Base-by-base conservation (phyloP, 2,797 vertebrate genomes). In the Acanthopagrus latus region DNA sequence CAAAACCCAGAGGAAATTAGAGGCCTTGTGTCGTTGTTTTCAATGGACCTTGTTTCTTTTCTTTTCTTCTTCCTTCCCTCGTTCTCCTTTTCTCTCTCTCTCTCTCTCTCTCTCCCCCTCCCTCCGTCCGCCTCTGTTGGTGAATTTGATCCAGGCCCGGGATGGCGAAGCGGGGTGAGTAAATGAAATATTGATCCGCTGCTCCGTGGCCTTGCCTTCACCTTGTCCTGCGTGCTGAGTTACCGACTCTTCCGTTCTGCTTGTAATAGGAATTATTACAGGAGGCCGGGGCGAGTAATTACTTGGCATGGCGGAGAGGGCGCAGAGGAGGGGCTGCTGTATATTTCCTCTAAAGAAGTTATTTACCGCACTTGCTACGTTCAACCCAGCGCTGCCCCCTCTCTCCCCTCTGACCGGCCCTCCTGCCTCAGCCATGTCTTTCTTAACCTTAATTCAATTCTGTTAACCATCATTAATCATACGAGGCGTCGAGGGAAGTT, bases 191-290 rank as follows among this genome's bases (percentile, higher is more conserved):
- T 99, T 99, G 98, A 99, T 98, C 97, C 94, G 82, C 93, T 92
- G 95, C 96, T 94, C 95, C 91, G 94, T 97, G 97, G 97, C 98
- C 97, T 99, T 98, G 97, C 97, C 97, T 98, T 98, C 97, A 99
- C 98, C 98, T 99, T 99, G 98, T 98, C 97, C 96, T 94, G 95
- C 86, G 94, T 94, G 95, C 95, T 98, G 97, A 99, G 97, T 99
- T 99, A 99, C 97, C 95, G 97, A 98, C 97, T 98, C 97, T 97
- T 97, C 96, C 96, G 97, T 97, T 97, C 97, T 96, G 97, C 96
- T 96, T 98, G 97, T 98, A 98, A 98, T 98, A 97, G 97, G 97
- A 99, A 98, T 99, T 99, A 99, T 99, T 98, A 98, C 97, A 98
- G 97, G 94, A 96, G 97, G 96, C 96, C 96, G 95, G 96, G 96